A percentile compares a stretch with the other conserved stretches of the same genome.
Conservation (phyloP, 2,113 vertebrate species). For the Sclerurus mexicanus region DNA sequence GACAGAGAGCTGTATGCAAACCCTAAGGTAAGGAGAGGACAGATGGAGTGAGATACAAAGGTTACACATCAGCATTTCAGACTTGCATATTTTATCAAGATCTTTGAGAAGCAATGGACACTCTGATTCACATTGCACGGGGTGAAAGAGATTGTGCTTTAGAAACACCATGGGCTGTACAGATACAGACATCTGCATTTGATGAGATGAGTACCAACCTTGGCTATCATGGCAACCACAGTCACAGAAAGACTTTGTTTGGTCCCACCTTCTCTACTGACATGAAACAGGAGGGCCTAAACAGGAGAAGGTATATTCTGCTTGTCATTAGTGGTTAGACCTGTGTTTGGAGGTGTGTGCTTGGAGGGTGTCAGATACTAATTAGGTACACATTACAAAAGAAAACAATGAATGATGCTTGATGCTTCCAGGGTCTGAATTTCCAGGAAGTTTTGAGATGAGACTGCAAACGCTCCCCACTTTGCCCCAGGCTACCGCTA, state of each 20-base stretch:
- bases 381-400: not conserved
- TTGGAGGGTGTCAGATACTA: not conserved
- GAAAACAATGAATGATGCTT: not conserved
- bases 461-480: not conserved
- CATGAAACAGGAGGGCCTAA: not conserved
- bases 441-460: not conserved
- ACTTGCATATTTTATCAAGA: not conserved
- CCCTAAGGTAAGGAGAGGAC: not conserved
- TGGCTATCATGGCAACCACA: not conserved
- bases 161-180: not conserved
- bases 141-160: not conserved
- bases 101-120: not conserved
- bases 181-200: not conserved
- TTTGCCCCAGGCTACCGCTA: not conserved
- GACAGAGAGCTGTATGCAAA: not conserved
- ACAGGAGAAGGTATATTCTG: not conserved
- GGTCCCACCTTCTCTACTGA: not conserved
- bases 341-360: not conserved
- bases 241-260: not conserved
- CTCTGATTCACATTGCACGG: not conserved
- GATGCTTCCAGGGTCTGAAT: not conserved
- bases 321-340: not conserved
- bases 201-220: not conserved
- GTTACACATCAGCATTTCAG: not conserved
- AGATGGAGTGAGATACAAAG: not conserved